These are phyloP conservation scores for Sarotherodon lohbergeri DNA, from an alignment of 2,113 vertebrate genomes.

Conservation along the genomic window DNA sequence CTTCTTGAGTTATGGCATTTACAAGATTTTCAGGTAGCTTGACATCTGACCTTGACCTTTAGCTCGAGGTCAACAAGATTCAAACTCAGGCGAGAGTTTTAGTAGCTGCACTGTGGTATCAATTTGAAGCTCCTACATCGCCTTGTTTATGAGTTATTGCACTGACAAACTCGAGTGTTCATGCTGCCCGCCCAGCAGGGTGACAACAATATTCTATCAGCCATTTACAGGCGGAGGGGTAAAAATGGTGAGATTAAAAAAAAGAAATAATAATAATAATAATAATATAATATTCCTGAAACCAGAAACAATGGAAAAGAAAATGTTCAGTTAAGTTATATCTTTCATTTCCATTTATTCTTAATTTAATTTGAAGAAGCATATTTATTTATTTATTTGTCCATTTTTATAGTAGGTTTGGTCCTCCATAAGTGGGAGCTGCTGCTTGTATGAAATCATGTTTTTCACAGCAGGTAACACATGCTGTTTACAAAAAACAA, in stretches of 20 bases:
- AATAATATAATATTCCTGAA: not conserved
- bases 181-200: not conserved
- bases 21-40: not conserved
- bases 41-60: not conserved
- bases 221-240: not conserved
- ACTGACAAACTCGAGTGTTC: not conserved
- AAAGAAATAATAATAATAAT: rapidly evolving
- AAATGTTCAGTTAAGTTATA: not conserved
- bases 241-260: not conserved
- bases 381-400: not conserved
- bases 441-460: not conserved
- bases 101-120: not conserved
- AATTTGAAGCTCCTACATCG: not conserved
- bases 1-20: not conserved
- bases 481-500: not conserved
- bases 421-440: not conserved
- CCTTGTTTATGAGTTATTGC: not conserved
- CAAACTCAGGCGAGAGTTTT: not conserved
- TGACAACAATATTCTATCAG: not conserved
- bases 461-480: not conserved
- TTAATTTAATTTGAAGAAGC: not conserved
- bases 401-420: not conserved
- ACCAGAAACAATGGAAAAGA: not conserved
- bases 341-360: not conserved
- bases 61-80: not conserved